Evolutionary conservation across 1,140 invertebrate genomes (phyloP), one percentile per base, ranked within the genome.

Genomic region (Hyles euphorbiae): DNA sequence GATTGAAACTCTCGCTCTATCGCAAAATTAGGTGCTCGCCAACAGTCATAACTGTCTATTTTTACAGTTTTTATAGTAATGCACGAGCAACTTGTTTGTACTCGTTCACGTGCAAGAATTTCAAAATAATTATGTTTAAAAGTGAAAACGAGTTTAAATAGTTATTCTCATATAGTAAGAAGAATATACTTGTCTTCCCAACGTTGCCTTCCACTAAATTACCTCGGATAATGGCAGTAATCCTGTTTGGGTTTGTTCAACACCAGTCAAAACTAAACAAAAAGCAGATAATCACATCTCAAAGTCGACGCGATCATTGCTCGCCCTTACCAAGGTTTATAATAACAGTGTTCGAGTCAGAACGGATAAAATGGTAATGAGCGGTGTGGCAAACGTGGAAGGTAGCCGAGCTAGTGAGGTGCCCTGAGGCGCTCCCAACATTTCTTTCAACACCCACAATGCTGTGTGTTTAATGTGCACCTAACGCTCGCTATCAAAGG

Each of bases 391-490:
- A 33, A 56, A 52, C 50, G 22, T 48, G 47, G n/a, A 48, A 5
- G 22, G 47, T 48, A 12, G 47, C 22, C 67, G 65, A 56, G 65
- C 67, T 69, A 71, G 68, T 70, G 69, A 70, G 60, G 75, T 79
- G 77, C 81, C 81, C 71, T 52, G 61, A 62, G 81, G 77, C 74
- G 53, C 49, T 66, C 62, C 53, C 65, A 61, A 60, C 60, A 70
- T 76, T 83, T 83, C 84, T 87, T 87, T 87, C 83, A 86, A 84
- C 84, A 84, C 81, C 71, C 81, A 77, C 68, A 67, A 69, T 66
- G 77, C 81, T 84, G 81, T 87, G 71, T 87, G 72, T 85, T 84
- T 85, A 87, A 83, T 72, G 67, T 65, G 63, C 65, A 44, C 68
- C 74, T 82, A 75, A 75, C 72, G 70, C 65, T 72, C 58, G 55